Evolutionary conservation across 2,113 vertebrate genomes (phyloP), one percentile per base, ranked within the genome.

Genomic region (Pedionomus torquatus): DNA sequence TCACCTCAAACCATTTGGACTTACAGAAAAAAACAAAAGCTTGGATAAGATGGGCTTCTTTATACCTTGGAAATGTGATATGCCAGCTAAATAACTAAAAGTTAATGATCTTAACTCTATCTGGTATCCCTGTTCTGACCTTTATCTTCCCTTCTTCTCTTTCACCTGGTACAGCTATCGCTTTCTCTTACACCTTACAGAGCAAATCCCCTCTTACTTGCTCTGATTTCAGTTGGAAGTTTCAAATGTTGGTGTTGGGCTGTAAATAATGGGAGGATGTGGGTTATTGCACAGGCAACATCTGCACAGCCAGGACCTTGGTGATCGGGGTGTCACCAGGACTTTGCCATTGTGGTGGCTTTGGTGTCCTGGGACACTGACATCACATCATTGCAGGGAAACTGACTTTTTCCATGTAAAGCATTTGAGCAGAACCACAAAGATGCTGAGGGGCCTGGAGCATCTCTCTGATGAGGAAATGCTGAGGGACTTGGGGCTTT

Each of bases 81-180:
- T 1, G 15, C 31, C 11, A 46, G 24, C 48, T 58, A 4, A 31
- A 44, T 75, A 51, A 66, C 26, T 43, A 7, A 15, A 33, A 68
- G 57, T 44, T 91, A 84, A 79, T 95, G 94, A 89, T 61, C 81
- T 75, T 31, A 79, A 64, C 66, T 44, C 39, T 87, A 14, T 76
- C 94, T 52, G 58, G 14, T 65, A 87, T 12, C 61, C 1, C 26
- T 24, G 28, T 17, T 37, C 10, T 91, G 91, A 75, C 91, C 91
- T 83, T 60, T 24, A 16, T 91, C 81, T 97, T 12, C 69, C 28
- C 91, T 71, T 75, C 81, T 95, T 72, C 26, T 61, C 81, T 96
- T 94, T 95, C 91, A 41, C 35, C 81, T 82, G 93, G 48, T 65
- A 10, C 23, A 49, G 69, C 4, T 82, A 65, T 96, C 70, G 0